Conservation (phyloP, 2,113 vertebrate species). For the Hystrix brachyura region DNA sequence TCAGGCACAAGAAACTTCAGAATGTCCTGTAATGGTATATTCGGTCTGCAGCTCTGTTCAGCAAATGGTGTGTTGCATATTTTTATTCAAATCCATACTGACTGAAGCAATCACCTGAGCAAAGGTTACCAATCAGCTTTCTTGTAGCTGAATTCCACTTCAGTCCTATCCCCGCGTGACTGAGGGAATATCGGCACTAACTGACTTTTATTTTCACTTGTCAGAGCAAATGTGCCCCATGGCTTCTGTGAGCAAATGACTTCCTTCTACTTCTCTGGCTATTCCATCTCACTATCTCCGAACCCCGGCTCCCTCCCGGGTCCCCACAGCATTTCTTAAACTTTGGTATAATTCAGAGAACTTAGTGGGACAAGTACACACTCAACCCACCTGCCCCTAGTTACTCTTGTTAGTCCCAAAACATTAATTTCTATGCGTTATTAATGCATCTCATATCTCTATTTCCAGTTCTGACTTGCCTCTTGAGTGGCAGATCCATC, state of each 20-base stretch:
- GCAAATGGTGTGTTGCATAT: neutral
- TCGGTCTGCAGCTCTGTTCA: neutral
- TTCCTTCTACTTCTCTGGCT: neutral
- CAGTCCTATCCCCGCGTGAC: neutral
- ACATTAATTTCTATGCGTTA: neutral
- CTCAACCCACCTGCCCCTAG: neutral
- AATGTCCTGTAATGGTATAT: neutral
- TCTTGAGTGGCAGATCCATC: neutral
- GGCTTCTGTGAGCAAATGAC: neutral
- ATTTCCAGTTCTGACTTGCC: neutral
- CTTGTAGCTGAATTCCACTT: neutral
- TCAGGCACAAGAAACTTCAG: slow-evolving; percentile 22
- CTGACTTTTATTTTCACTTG: neutral
- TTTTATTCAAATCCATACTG: neutral
- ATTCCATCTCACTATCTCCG: neutral
- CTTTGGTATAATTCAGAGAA: neutral
- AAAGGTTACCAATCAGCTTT: neutral
- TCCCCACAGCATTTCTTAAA: neutral
- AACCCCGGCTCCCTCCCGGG: neutral
- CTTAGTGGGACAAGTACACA: too few species aligned
- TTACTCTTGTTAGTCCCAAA: too few species aligned
- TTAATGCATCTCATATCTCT: neutral
- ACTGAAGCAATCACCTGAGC: neutral
- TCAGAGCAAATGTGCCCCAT: neutral
- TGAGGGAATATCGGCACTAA: neutral